A percentile compares a stretch with the other conserved stretches of the same genome.
Evolutionary conservation across 1,140 invertebrate species (phyloP).

Genomic region (Holotrichia oblita): DNA sequence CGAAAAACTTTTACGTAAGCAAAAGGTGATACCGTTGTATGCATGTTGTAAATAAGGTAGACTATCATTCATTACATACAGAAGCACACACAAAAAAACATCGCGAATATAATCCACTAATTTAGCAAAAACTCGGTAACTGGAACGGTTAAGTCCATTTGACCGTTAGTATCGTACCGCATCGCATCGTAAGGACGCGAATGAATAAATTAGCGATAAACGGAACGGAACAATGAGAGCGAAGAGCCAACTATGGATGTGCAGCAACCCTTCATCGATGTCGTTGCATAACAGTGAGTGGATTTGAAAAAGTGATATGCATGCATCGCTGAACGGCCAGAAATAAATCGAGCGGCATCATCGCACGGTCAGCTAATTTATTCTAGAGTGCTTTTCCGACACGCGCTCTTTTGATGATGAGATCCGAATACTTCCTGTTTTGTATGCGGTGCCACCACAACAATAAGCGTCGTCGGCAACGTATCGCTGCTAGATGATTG

Average conservation of each 20-base stretch:
- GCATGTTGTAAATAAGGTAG: not conserved
- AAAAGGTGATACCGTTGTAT: not conserved
- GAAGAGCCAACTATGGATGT: not conserved
- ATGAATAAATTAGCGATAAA: conserved; percentile 11
- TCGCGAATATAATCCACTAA: not conserved
- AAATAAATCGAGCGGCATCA: conserved; percentile 20
- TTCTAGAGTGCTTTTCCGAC: not conserved
- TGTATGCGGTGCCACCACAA: not conserved
- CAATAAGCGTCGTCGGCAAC: not conserved
- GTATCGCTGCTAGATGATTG: not conserved
- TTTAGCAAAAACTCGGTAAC: conserved; percentile 1
- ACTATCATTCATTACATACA: not conserved
- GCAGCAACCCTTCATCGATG: not conserved
- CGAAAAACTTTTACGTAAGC: not conserved
- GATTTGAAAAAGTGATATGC: conserved; percentile 31
- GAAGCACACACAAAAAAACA: not conserved
- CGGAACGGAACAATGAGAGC: not conserved
- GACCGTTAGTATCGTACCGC: not conserved
- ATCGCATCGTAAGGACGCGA: not conserved
- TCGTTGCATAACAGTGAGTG: not conserved
- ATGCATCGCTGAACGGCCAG: conserved; percentile 16
- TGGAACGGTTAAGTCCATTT: not conserved
- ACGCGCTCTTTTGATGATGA: too few species aligned
- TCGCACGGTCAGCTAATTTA: conserved; percentile 26
- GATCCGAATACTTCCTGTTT: not conserved